Evolutionary conservation across 2,113 vertebrate genomes (phyloP).

Genomic region (Heloderma charlesbogerti): DNA sequence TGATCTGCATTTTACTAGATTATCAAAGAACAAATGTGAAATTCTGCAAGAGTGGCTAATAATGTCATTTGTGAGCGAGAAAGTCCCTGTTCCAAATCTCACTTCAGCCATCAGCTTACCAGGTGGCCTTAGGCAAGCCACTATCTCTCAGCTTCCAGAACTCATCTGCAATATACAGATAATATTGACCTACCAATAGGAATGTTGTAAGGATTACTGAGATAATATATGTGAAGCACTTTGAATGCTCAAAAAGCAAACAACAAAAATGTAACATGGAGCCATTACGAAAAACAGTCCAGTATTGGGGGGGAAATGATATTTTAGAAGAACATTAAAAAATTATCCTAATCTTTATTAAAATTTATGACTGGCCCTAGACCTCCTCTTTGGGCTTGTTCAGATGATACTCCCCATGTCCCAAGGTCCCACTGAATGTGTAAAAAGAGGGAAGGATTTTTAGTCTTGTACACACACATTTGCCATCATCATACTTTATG

Average conservation of each 20-base stretch:
- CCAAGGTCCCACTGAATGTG: background rate
- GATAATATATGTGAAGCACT: background rate
- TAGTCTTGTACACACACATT: background rate
- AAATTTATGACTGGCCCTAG: background rate
- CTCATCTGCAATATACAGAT: background rate
- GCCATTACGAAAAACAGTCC: background rate
- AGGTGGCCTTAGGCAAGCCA: background rate
- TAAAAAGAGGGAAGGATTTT: too few species aligned
- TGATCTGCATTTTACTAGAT: background rate
- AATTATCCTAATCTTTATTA: background rate
- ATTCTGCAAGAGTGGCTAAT: background rate
- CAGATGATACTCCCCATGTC: background rate
- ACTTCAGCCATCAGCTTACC: background rate
- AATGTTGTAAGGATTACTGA: too few species aligned
- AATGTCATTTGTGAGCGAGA: background rate
- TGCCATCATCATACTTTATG: background rate
- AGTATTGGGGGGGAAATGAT: background rate
- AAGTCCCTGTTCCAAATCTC: background rate
- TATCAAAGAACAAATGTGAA: background rate
- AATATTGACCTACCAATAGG: background rate
- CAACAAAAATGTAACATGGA: background rate
- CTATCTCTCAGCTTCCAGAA: background rate
- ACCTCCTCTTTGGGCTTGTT: background rate
- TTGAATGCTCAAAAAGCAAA: background rate
- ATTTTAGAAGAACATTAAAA: background rate